phyloP scores from a whole-genome alignment of 2,888 invertebrate genomes.

The Doris montereyensis region DNA sequence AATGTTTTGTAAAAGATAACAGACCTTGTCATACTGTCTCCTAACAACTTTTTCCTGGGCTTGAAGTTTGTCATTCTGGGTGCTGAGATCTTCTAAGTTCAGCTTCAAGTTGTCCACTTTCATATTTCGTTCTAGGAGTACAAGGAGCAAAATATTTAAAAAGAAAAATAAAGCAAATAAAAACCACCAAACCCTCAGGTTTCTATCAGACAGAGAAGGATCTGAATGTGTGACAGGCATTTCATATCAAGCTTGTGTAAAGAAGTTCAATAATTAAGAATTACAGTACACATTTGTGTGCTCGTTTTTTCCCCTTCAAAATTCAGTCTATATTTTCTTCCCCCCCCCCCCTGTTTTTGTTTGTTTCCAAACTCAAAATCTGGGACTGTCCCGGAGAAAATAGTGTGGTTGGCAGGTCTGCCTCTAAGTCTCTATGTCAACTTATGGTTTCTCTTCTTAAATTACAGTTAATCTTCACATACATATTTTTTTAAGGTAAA shows the following conservation, averaged over 20 bases:
- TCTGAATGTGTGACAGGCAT: not conserved
- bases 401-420: no score
- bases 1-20: no score
- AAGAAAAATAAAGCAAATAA: not conserved
- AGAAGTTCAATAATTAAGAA: not conserved
- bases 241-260: not conserved
- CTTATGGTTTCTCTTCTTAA: no score
- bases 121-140: slow-evolving; percentile 82
- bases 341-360: no score
- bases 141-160: not conserved
- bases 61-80: slow-evolving; percentile 82
- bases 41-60: slow-evolving; percentile 85
- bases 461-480: no score
- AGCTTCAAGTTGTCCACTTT: slow-evolving; percentile 85
- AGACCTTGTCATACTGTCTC: slow-evolving; percentile 84
- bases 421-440: no score
- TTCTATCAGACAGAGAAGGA: not conserved
- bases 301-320: no score
- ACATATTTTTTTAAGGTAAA: no score
- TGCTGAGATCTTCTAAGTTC: slow-evolving; percentile 83
- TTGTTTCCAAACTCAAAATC: no score
- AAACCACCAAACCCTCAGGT: not conserved
- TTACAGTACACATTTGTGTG: no score
- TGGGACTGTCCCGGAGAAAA: no score
- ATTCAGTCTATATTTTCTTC: no score